Base-by-base conservation (phyloP, 1,140 invertebrate species). In the Micrasema minimum region DNA sequence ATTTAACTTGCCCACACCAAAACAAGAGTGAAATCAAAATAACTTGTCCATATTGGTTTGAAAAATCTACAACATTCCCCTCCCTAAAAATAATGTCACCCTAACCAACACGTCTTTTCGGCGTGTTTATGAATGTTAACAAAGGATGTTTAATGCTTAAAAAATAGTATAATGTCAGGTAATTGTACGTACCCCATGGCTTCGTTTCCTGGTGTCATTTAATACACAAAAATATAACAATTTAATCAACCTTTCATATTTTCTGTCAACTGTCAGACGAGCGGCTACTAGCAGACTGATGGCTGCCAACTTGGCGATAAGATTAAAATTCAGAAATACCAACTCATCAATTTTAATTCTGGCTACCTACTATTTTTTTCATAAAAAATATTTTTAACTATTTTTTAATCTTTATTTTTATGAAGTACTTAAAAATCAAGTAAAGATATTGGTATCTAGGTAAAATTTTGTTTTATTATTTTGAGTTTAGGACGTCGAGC, bases 141-240 rank as follows among this genome's bases (percentile, higher is more conserved):
- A 16, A n/a, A 16, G 18, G 46, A 35, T 23, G 23, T 41, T 41
- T 41, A 23, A 59, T 59, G 55, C 5, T 12, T 37, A 38, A 38
- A 43, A 38, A 69, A 62, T 26, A 12, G 37, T 22, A 6, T 11
- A 50, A 53, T 43, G 35, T 67, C 48, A 38, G 20, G 35, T 55
- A 50, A 50, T 45, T 46, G 62, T 75, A 82, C 82, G 83, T 79
- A 88, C 87, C 87, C 87, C 86, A 88, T 88, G 64, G 86, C 85
- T 82, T 88, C 87, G 82, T 87, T 88, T 82, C 87, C 87, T 79
- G 85, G 86, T 80, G 87, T 88, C 87, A 88, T 88, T 85, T 86
- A 86, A 82, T 80, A 78, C 79, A 79, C 77, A 80, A 81, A 57
- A 46, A 59, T 43, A 69, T 26, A 38, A 26, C 66, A 35, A 69